A percentile compares a stretch with the other conserved stretches of the same genome.
phyloP scores from a whole-genome alignment of 2,113 vertebrate species.

The Eulemur macaco region DNA sequence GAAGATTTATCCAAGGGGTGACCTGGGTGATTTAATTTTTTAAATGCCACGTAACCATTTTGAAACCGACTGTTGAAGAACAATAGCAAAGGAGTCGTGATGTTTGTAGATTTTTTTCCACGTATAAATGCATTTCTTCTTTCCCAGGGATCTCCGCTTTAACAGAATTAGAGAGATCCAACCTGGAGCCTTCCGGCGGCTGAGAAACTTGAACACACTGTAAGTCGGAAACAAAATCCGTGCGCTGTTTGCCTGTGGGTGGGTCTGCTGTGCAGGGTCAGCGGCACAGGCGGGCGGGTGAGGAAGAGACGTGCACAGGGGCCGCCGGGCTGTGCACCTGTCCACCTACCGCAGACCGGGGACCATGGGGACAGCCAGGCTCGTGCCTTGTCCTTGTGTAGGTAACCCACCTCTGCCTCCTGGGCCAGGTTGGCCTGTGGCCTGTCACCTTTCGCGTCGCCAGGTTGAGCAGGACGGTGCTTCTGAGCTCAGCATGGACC shows the following conservation, averaged over 20 bases:
- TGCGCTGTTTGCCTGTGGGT: rapidly evolving
- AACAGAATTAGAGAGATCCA: conserved; percentile 98
- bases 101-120: rapidly evolving
- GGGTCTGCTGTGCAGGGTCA: rapidly evolving
- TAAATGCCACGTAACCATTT: rapidly evolving
- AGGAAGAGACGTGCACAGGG: rapidly evolving
- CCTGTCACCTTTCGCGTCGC: rapidly evolving
- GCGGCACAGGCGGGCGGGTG: neutral
- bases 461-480: rapidly evolving
- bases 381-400: neutral
- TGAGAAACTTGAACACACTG: conserved; percentile 97
- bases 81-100: rapidly evolving
- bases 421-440: neutral
- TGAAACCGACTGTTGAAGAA: neutral
- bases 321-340: neutral
- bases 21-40: neutral
- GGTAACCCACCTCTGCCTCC: neutral
- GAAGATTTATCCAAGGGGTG: rapidly evolving
- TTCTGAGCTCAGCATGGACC: rapidly evolving
- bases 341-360: neutral
- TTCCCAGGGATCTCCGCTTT: conserved; percentile 95
- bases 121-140: neutral
- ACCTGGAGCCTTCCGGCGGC: conserved; percentile 90
- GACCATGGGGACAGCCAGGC: neutral
- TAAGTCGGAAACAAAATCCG: conserved; percentile 84